Evolutionary conservation across 1,140 invertebrate genomes (phyloP), one percentile per base, ranked within the genome.

Genomic region (Hypsibius dujardini): DNA sequence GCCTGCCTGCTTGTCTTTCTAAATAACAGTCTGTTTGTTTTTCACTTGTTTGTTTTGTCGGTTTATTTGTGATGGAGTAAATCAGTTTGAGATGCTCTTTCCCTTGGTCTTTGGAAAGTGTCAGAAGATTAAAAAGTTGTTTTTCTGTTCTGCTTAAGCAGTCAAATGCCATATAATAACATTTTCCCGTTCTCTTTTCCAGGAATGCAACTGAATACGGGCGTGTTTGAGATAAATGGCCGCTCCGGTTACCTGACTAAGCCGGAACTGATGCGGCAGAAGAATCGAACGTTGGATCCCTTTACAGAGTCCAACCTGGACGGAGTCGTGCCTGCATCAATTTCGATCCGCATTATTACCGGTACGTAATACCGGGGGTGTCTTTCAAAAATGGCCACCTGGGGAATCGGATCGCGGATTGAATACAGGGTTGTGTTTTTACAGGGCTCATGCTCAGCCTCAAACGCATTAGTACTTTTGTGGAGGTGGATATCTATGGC

Each of bases 231-330:
- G 79, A 97, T 97, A 78, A 98, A 98, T 81, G 85, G 88, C 47
- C 86, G 93, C n/a, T 90, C 87, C 74, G 95, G 94, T 0, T 99
- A 92, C 78, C 78, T 99, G 47, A 81, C 98, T 56, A 98, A 99
- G 79, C 95, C 95, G 0, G 95, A 98, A 80, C 98, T 98, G 77
- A 98, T 99, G 94, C 83, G 95, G 62, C 83, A 95, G 71, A 88
- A 88, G 73, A 95, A 98, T 81, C 83, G 92, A 1, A 86, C 87
- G 2, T 87, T 99, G 76, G 95, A 98, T 84, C 95, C 95, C 1
- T 99, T 98, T 79, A 95, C 95, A 1, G 95, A 99, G 81, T 94
- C 91, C 70, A 96, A 92, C 7, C 94, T 98, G n/a, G 95, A 98
- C 82, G 96, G 96, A 71, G 97, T 99, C 71, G 98, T 99, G 76